Evolutionary conservation across 30 jellyfish, hydroid and myxozoan genomes (phyloP).

Genomic region (Turritopsis dohrnii): DNA sequence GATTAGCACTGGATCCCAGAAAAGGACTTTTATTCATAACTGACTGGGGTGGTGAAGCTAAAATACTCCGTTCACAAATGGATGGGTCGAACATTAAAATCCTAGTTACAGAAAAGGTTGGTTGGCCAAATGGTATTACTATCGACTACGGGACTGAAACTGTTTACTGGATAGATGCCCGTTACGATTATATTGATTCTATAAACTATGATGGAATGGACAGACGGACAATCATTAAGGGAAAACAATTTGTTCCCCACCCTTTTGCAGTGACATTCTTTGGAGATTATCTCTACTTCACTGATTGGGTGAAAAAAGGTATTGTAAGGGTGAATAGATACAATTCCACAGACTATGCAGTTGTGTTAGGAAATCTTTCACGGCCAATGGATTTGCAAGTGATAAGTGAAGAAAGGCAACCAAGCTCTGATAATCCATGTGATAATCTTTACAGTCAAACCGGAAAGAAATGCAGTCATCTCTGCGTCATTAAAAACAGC

Average conservation of each 20-base stretch:
- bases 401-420: conserved; percentile 67
- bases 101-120: conserved; percentile 53
- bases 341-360: conserved; percentile 10
- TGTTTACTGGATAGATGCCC: conserved; percentile 96
- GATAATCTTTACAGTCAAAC: background rate
- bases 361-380: conserved; percentile 42
- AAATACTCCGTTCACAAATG: conserved; percentile 84
- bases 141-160: conserved; percentile 54
- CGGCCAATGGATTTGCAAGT: conserved; percentile 95
- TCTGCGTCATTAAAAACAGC: conserved; percentile 62
- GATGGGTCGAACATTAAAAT: conserved; percentile 66
- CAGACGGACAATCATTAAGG: conserved; percentile 51
- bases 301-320: conserved; percentile 88
- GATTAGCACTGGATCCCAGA: conserved; percentile 91
- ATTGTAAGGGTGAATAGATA: conserved; percentile 46
- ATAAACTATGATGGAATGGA: conserved; percentile 54
- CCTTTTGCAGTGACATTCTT: conserved; percentile 81
- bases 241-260: conserved; percentile 55
- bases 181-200: conserved; percentile 88
- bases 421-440: conserved; percentile 62
- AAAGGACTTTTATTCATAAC: conserved; percentile 81
- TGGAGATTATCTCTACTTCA: conserved; percentile 63
- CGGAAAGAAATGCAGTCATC: conserved; percentile 64
- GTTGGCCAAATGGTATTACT: conserved; percentile 97
- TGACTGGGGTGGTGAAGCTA: conserved; percentile 93